Conservation (phyloP, 1,140 invertebrate genomes). For the Cyrtorhinus lividipennis region DNA sequence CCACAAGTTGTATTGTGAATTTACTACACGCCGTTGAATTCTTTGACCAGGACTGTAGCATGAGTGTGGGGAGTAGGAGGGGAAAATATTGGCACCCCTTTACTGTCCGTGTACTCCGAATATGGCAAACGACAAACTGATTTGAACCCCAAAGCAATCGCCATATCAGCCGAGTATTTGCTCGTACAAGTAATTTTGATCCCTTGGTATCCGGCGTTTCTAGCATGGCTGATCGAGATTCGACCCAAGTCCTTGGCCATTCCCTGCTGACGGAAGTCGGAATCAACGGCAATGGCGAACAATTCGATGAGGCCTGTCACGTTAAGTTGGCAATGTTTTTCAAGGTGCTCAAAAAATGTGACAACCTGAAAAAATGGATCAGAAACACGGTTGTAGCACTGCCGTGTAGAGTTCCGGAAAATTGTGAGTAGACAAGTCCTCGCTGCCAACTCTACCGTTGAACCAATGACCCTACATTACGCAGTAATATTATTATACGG, state of each 20-base stretch:
- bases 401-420: too few species aligned
- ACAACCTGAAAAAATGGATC: not conserved
- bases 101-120: not conserved
- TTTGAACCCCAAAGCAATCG: not conserved
- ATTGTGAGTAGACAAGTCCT: too few species aligned
- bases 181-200: slow-evolving; percentile 10
- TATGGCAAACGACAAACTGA: not conserved
- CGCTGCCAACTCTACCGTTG: too few species aligned
- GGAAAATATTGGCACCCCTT: not conserved
- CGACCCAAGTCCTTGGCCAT: not conserved
- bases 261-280: not conserved
- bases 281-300: not conserved
- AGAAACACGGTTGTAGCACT: too few species aligned
- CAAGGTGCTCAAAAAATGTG: not conserved
- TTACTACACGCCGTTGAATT: not conserved
- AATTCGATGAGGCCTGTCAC: not conserved
- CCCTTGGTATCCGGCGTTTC: not conserved
- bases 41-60: not conserved
- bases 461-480: too few species aligned
- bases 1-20: too few species aligned
- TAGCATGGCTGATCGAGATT: not conserved
- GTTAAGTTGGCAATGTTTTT: not conserved
- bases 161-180: slow-evolving; percentile 2
- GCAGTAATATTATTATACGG: too few species aligned
- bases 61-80: slow-evolving; percentile 9